A percentile compares a stretch with the other conserved stretches of the same genome.
These are phyloP conservation scores for Ectobius pallidus DNA, from an alignment of 2,888 invertebrate genomes.

Conservation along the genomic window DNA sequence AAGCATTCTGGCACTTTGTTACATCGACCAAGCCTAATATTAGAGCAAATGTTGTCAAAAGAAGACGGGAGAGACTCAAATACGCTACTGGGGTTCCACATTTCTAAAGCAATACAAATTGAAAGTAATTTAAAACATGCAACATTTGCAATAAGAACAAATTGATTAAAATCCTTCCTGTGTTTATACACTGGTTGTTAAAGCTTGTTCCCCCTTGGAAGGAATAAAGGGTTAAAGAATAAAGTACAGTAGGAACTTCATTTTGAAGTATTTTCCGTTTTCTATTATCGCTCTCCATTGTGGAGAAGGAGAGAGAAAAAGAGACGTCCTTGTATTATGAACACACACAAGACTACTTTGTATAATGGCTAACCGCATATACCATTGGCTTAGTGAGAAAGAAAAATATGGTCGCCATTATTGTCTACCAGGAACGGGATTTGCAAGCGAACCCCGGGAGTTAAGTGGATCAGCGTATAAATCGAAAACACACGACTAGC, in stretches of 20 bases:
- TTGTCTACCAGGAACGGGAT: slow-evolving; percentile 25
- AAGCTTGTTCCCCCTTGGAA: too few relatives aligned
- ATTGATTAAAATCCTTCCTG: too few relatives aligned
- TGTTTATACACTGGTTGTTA: too few relatives aligned
- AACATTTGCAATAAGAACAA: too few relatives aligned
- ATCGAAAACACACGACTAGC: slow-evolving; percentile 26
- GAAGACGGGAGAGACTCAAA: too few relatives aligned
- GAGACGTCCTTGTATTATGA: slow-evolving; percentile 9
- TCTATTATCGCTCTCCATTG: background rate
- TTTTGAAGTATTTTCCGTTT: slow-evolving; percentile 8
- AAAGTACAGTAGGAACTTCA: background rate
- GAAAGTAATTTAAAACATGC: too few relatives aligned
- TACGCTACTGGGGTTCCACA: too few relatives aligned
- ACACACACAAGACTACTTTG: slow-evolving; percentile 21
- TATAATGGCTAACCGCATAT: slow-evolving; percentile 29
- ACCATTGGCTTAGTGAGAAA: slow-evolving; percentile 29
- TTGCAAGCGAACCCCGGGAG: slow-evolving; percentile 27
- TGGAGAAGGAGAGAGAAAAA: too few relatives aligned
- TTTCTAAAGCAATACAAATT: too few relatives aligned
- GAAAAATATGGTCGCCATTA: slow-evolving; percentile 32
- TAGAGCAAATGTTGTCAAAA: too few relatives aligned
- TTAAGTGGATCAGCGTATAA: slow-evolving; percentile 31
- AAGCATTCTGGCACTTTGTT: too few relatives aligned
- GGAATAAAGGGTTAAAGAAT: background rate
- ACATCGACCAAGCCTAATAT: too few relatives aligned